A percentile compares a stretch with the other conserved stretches of the same genome.
phyloP scores from a whole-genome alignment of 2,113 vertebrate species.

The Ploceus nigricollis region DNA sequence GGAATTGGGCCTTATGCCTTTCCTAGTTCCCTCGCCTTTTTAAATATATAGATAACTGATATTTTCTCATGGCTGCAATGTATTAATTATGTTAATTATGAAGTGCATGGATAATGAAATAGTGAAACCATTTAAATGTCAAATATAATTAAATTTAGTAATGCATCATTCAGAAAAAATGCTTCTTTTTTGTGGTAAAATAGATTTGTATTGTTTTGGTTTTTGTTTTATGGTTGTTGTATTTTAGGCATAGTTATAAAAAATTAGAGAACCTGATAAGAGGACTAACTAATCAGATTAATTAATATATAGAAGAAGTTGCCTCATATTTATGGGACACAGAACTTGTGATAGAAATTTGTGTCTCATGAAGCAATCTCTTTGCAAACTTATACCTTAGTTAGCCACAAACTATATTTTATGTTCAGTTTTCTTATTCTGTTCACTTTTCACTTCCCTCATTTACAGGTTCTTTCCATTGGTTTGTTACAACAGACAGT shows the following conservation, averaged over 20 bases:
- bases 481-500: not conserved
- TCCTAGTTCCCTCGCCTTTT: not conserved
- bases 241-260: not conserved
- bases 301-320: not conserved
- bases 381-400: not conserved
- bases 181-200: not conserved
- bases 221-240: not conserved
- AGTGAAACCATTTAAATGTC: not conserved
- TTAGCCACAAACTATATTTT: not conserved
- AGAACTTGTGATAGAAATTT: not conserved
- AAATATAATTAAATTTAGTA: not conserved
- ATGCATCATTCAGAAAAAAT: not conserved
- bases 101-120: not conserved
- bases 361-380: not conserved
- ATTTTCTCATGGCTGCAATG: not conserved
- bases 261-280: not conserved
- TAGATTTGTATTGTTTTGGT: not conserved
- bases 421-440: not conserved
- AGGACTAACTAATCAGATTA: not conserved
- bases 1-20: rapidly evolving
- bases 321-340: not conserved
- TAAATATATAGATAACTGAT: not conserved
- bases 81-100: not conserved
- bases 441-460: not conserved
- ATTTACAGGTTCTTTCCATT: not conserved